These are phyloP conservation scores for Channa striata DNA, from an alignment of 2,797 vertebrate genomes.

Conservation along the genomic window DNA sequence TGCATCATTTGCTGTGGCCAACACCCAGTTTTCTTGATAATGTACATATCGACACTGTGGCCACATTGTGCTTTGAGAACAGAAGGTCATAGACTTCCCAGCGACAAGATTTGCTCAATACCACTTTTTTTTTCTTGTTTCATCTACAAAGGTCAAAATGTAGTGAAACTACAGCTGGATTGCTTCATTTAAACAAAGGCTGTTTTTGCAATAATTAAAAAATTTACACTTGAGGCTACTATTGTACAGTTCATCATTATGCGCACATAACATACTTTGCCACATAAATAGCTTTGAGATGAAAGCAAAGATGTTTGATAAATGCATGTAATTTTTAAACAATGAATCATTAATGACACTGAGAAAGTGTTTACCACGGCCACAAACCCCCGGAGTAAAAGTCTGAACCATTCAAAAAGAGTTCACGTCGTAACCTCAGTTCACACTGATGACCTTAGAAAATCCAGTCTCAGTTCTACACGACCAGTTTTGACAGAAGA, in stretches of 20 bases:
- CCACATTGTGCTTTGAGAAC: not conserved
- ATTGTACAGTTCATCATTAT: slow-evolving; percentile 4
- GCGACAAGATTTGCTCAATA: slow-evolving; percentile 10
- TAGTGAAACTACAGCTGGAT: not conserved
- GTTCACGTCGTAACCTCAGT: slow-evolving; percentile 17
- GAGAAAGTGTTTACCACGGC: slow-evolving; percentile 55
- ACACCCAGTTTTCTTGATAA: too few species aligned
- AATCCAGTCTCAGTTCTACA: not conserved
- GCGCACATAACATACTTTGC: slow-evolving; percentile 35
- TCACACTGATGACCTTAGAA: slow-evolving; percentile 8
- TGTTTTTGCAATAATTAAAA: not conserved
- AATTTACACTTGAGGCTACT: not conserved
- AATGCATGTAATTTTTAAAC: slow-evolving; percentile 67
- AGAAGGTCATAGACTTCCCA: slow-evolving; percentile 3
- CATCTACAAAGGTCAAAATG: slow-evolving; percentile 41
- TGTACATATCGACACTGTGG: too few species aligned
- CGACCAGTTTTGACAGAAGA: slow-evolving; percentile 11
- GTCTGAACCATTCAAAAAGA: slow-evolving; percentile 36
- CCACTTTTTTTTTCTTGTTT: not conserved
- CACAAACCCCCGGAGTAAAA: slow-evolving; percentile 36
- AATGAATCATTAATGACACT: slow-evolving; percentile 67
- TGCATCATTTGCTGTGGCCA: too few species aligned
- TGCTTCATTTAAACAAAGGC: not conserved
- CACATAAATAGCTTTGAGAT: slow-evolving; percentile 21
- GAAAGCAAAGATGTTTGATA: slow-evolving; percentile 57